phyloP scores from a whole-genome alignment of 2,888 invertebrate species.

The Drosophila ustulata region DNA sequence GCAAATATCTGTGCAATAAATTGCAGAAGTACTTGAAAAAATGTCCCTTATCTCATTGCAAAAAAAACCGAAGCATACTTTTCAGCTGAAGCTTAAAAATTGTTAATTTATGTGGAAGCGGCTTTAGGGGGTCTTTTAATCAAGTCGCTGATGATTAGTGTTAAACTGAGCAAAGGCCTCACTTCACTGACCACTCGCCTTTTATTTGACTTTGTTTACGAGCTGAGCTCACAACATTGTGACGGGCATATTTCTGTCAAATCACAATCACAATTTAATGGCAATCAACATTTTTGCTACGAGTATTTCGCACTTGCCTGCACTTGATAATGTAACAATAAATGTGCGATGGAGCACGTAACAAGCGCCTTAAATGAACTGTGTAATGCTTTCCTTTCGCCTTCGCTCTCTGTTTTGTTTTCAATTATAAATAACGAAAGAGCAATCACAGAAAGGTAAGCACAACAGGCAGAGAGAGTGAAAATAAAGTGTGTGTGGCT shows the following conservation, averaged over 20 bases:
- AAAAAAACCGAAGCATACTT: background rate
- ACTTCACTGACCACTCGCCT: slow-evolving; percentile 52
- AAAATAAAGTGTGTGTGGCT: background rate
- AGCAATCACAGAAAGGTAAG: background rate
- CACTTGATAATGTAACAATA: slow-evolving; percentile 74
- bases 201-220: slow-evolving; percentile 59
- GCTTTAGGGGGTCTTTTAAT: background rate
- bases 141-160: slow-evolving; percentile 30
- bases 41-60: background rate
- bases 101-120: background rate
- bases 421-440: slow-evolving; percentile 40
- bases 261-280: slow-evolving; percentile 70
- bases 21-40: background rate
- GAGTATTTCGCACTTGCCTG: slow-evolving; percentile 67
- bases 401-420: slow-evolving; percentile 1
- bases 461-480: background rate
- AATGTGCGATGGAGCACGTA: slow-evolving; percentile 68
- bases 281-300: slow-evolving; percentile 62
- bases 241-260: slow-evolving; percentile 47
- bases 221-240: slow-evolving; percentile 27
- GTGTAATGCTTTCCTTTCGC: slow-evolving; percentile 60
- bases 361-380: slow-evolving; percentile 67
- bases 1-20: background rate
- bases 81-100: background rate
- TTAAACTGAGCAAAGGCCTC: slow-evolving; percentile 29